These are phyloP conservation scores for Patagioenas fasciata DNA, from an alignment of 2,113 vertebrate genomes.

Conservation along the genomic window DNA sequence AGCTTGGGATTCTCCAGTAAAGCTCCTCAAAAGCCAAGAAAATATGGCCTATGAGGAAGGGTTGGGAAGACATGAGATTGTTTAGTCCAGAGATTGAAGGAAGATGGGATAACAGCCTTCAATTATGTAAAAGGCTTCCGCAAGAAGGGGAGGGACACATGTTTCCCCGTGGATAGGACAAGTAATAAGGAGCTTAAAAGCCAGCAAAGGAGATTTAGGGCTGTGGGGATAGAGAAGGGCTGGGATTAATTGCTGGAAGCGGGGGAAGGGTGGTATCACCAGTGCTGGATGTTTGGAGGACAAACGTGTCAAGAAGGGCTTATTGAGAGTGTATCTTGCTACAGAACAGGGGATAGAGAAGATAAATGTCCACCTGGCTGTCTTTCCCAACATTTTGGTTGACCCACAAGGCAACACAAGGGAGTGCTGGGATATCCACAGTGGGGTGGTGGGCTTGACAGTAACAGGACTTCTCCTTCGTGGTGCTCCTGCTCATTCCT, in stretches of 20 bases:
- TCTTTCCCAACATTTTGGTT: neutral
- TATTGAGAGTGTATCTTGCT: neutral
- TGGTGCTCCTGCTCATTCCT: neutral
- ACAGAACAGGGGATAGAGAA: neutral
- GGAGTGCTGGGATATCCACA: neutral
- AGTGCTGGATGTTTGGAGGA: constrained; percentile 46
- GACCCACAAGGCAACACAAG: fast-evolving
- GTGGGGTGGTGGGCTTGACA: neutral
- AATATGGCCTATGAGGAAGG: neutral
- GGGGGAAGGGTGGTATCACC: constrained; percentile 15
- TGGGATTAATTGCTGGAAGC: constrained; percentile 44
- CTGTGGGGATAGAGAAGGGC: constrained; percentile 54
- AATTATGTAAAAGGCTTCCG: constrained; percentile 47
- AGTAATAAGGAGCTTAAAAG: constrained; percentile 63
- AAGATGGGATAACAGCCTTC: neutral
- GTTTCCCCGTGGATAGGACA: constrained; percentile 60
- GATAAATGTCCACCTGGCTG: neutral
- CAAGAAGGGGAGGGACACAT: constrained; percentile 41
- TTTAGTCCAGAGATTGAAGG: neutral
- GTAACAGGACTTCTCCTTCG: fast-evolving
- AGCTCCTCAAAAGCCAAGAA: neutral
- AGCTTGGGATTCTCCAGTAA: neutral
- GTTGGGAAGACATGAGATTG: neutral
- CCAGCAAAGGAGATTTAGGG: constrained; percentile 61
- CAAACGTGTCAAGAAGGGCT: constrained; percentile 56